Base-by-base conservation (phyloP, 2,888 invertebrate genomes). In the Cataglyphis rosenhaueri region DNA sequence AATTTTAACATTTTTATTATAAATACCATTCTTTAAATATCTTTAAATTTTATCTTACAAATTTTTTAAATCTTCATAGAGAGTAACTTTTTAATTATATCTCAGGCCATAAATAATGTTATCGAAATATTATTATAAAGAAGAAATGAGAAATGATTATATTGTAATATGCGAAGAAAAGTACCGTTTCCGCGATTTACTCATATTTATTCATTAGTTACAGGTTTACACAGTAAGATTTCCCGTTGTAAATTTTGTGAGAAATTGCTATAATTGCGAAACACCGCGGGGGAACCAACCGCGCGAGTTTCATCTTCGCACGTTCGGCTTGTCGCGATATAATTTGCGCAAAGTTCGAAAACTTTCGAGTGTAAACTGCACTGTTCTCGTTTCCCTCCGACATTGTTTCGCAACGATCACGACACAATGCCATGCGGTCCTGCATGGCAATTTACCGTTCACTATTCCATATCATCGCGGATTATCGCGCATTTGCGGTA, bases 361-460 rank as follows among this genome's bases (percentile, higher is more conserved):
- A 88, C 79, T 76, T 76, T 88, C 79, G 73, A 70, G 59, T 88
- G 87, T 85, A 87, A 89, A 87, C 87, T 87, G 82, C 52, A 65
- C 76, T 38, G 38, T 57, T 12, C 57, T 68, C 65, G 70, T 10
- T 64, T 61, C 79, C 59, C 44, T n/a, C 73, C 59, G 59, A 62
- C 83, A 83, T 87, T 88, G 87, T 87, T 85, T 65, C 61, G 29
- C 68, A 64, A 73, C 73, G 87, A 89, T 89, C 89, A 79, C 76
- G 79, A 76, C 83, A 89, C 83, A 81, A 85, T 83, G 61, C 55
- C 41, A 66, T 64, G 70, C 64, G 52, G 57, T 52, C 41, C 86
- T 68, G 86, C 87, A 85, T 87, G 85, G 83, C 84, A 87, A 85
- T 81, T 25, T 84, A 88, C 81, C 88, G 86, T 83, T 87, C 88